Evolutionary conservation across 1,140 invertebrate genomes (phyloP), one percentile per base, ranked within the genome.

Genomic region (Heliconius congener): DNA sequence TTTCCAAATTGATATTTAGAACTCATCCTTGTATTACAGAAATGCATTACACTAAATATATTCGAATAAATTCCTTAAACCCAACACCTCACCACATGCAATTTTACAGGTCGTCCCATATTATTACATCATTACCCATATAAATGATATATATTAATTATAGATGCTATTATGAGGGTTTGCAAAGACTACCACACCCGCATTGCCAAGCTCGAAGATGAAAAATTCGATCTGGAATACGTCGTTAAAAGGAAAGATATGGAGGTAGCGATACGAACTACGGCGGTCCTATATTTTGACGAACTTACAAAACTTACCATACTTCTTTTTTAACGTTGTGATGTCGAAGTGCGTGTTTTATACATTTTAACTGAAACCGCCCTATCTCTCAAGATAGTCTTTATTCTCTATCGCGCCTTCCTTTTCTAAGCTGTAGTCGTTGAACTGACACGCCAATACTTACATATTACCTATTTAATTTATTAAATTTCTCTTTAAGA

Each of bases 161-260:
- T 95, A 97, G 96, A 97, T 93, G 93, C 95, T 94, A 89, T 99
- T 94, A 97, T 97, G 95, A 96, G 96, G 93, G 96, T 98, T 95
- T 96, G 97, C 95, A 96, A 96, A 95, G 96, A 96, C 87, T 98
- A 99, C 96, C 97, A 99, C 96, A 96, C 96, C 91, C 97, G 97
- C 96, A 98, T 99, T 95, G 93, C 92, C 91, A 93, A 96, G 87
- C 96, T 99, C 96, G 99, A 99, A 96, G 97, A 98, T 92, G 96
- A 97, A 95, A 99, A 99, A 96, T 99, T 98, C 96, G 99, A 99
- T 97, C 96, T 99, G 96, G 99, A 99, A 96, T 98, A 98, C 96
- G 96, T 98, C 95, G 98, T 99, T 95, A 98, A 98, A 96, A 97
- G 97, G 96, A 99, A 99, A 97, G 99, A 99, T 95, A 97, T 97